Evolutionary conservation across 2,797 vertebrate species (phyloP).

Genomic region (Galagoides demidoff): DNA sequence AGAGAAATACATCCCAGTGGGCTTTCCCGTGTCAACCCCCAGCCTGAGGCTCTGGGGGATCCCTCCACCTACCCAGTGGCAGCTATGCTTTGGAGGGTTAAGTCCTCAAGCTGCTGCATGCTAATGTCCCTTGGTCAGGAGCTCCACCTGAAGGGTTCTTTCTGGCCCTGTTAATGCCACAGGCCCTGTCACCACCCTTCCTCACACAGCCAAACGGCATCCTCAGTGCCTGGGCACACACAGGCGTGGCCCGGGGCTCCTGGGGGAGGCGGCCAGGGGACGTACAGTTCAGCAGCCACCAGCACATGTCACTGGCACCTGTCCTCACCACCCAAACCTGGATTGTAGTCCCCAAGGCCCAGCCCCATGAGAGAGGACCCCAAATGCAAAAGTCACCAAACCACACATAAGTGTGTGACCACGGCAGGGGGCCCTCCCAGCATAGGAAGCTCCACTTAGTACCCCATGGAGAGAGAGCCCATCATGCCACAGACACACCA

Average conservation of each 20-base stretch:
- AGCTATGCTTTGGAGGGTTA: too few species aligned
- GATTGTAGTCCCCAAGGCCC: neutral
- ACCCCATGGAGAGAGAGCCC: neutral
- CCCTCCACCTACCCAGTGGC: too few species aligned
- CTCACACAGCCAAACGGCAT: too few species aligned
- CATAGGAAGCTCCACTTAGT: neutral
- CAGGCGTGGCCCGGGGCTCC: neutral
- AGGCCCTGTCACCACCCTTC: neutral
- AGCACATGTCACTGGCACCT: fast-evolving
- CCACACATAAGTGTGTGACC: neutral
- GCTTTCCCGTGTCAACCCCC: neutral
- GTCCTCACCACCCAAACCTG: too few species aligned
- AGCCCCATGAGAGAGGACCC: neutral
- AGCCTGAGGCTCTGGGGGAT: neutral
- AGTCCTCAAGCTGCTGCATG: too few species aligned
- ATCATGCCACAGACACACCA: neutral
- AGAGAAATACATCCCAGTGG: too few species aligned
- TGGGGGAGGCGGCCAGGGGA: fast-evolving
- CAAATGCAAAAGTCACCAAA: neutral
- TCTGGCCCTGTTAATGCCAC: neutral
- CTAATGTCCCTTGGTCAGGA: neutral
- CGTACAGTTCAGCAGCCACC: too few species aligned
- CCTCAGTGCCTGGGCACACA: neutral
- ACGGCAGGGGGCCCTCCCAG: neutral
- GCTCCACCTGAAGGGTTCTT: neutral